Conservation (phyloP, 2,113 vertebrate species). For the Xenopus laevis region DNA sequence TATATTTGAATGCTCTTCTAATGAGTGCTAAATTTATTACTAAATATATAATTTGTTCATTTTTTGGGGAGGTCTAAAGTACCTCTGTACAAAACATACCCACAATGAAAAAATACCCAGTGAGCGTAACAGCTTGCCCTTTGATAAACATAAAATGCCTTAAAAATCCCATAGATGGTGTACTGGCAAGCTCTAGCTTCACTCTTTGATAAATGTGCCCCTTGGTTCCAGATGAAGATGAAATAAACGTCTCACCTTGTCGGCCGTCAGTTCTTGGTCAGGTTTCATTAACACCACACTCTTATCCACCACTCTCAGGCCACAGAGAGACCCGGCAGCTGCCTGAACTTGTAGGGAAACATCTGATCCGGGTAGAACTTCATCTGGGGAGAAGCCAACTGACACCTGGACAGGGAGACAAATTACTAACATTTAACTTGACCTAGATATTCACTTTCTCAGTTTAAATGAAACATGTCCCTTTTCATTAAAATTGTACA, state of each 20-base stretch:
- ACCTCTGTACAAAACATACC: no score
- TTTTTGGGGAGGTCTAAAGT: no score
- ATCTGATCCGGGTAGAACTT: conserved; percentile 69
- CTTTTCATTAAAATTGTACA: no score
- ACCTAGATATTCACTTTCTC: background rate
- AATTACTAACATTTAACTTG: background rate
- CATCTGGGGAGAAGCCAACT: conserved; percentile 59
- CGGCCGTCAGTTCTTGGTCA: conserved; percentile 56
- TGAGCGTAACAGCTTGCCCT: background rate
- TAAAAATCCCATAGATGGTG: background rate
- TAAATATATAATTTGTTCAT: no score
- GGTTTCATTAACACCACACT: conserved; percentile 60
- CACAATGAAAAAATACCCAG: background rate
- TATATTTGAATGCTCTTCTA: no score
- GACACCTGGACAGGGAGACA: conserved; percentile 55
- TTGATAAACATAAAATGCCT: background rate
- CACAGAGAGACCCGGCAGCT: conserved; percentile 70
- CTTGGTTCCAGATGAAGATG: background rate
- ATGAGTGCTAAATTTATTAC: no score
- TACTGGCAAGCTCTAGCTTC: background rate
- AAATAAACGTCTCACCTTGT: conserved; percentile 9
- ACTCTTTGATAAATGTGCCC: no score
- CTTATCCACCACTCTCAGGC: conserved; percentile 67
- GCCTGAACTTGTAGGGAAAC: conserved; percentile 54
- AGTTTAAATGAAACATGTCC: background rate